Conservation (phyloP, 1,140 invertebrate species). For the Protaetia brevitarsis region DNA sequence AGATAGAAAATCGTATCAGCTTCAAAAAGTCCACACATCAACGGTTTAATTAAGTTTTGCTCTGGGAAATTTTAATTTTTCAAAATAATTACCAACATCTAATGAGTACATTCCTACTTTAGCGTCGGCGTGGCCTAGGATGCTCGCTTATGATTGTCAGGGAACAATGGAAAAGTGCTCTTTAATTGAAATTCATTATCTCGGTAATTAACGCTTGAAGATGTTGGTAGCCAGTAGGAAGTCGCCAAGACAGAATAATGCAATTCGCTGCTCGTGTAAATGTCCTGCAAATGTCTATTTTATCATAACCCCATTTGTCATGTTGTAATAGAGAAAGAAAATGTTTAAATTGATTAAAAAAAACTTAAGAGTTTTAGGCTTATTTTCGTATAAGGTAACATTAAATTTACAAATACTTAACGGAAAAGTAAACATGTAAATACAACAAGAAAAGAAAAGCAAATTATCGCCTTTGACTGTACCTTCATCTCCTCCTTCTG, state of each 20-base stretch:
- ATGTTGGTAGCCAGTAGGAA: not conserved
- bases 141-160: not conserved
- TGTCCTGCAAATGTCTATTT: not conserved
- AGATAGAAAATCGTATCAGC: too few relatives aligned
- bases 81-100: not conserved
- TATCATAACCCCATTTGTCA: not conserved
- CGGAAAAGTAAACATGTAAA: too few relatives aligned
- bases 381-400: too few relatives aligned
- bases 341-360: too few relatives aligned
- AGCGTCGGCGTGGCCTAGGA: not conserved
- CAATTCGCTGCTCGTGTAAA: not conserved
- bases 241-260: not conserved
- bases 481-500: too few relatives aligned
- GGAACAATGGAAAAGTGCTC: slow-evolving; percentile 8
- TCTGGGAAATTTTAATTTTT: too few relatives aligned
- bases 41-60: too few relatives aligned
- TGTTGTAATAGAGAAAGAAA: not conserved
- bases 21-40: too few relatives aligned
- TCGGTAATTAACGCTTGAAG: slow-evolving; percentile 13
- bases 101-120: not conserved
- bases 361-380: too few relatives aligned
- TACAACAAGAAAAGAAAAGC: too few relatives aligned
- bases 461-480: too few relatives aligned
- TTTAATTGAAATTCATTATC: slow-evolving; percentile 19
- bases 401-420: too few relatives aligned